phyloP scores from a whole-genome alignment of 1,140 invertebrate species.

The Trigoniulus corallinus region DNA sequence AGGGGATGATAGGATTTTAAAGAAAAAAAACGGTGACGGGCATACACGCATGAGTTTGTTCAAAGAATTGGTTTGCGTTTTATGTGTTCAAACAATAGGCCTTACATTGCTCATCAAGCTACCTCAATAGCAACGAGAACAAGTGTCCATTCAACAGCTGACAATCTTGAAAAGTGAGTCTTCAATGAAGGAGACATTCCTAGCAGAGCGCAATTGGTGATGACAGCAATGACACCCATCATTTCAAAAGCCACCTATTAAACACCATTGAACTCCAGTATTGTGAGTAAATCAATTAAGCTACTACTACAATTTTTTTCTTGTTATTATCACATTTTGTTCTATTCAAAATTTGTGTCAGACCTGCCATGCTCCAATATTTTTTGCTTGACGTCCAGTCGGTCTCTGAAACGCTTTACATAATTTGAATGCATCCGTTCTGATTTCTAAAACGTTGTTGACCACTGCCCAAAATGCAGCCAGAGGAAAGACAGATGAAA shows the following conservation, averaged over 20 bases:
- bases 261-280: too few relatives aligned
- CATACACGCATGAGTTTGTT: too few relatives aligned
- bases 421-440: conserved; percentile 90
- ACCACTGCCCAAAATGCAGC: conserved; percentile 80
- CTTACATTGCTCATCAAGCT: conserved; percentile 7
- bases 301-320: too few relatives aligned
- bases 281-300: too few relatives aligned
- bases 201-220: conserved; percentile 88
- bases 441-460: conserved; percentile 86
- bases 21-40: too few relatives aligned
- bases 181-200: conserved; percentile 79
- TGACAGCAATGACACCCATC: conserved; percentile 78
- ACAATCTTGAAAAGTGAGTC: conserved; percentile 68
- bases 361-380: conserved; percentile 95
- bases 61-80: too few relatives aligned
- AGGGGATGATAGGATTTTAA: too few relatives aligned
- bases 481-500: conserved; percentile 87
- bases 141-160: conserved; percentile 67
- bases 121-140: conserved; percentile 63
- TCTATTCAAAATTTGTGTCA: too few relatives aligned
- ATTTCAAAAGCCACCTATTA: conserved; percentile 79
- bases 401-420: conserved; percentile 87
- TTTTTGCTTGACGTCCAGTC: conserved; percentile 70
- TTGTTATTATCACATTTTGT: too few relatives aligned
- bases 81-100: neutral